A percentile compares a stretch with the other conserved stretches of the same genome.
Evolutionary conservation across 1,140 invertebrate genomes (phyloP).

Genomic region (Panagrolaimus sp.): DNA sequence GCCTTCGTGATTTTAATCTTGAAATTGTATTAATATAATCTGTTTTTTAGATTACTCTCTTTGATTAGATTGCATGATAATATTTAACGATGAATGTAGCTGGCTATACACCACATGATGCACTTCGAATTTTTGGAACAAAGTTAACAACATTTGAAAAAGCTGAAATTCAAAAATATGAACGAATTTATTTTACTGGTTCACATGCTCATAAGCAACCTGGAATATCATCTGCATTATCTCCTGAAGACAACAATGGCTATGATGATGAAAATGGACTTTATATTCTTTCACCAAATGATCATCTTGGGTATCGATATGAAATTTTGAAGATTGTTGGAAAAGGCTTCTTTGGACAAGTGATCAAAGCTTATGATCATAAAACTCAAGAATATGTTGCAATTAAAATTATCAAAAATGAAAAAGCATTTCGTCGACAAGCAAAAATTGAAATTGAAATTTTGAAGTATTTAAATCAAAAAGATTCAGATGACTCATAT

Average conservation of each 20-base stretch:
- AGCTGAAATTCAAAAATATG: conserved; percentile 57
- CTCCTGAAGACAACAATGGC: conserved; percentile 74
- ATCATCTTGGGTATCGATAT: conserved; percentile 94
- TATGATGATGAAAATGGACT: conserved; percentile 82
- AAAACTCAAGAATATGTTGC: conserved; percentile 62
- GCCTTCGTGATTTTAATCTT: too few relatives aligned
- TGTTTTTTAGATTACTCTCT: too few relatives aligned
- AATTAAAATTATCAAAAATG: conserved; percentile 69
- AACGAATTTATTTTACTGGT: conserved; percentile 56
- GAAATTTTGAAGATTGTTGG: conserved; percentile 95
- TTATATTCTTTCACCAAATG: conserved; percentile 92
- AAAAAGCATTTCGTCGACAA: conserved; percentile 94
- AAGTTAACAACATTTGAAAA: conserved; percentile 53
- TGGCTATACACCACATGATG: conserved; percentile 56
- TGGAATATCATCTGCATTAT: conserved; percentile 58
- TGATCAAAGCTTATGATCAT: conserved; percentile 63
- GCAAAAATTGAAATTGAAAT: conserved; percentile 97
- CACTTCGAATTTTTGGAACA: conserved; percentile 48
- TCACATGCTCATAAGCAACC: conserved; percentile 55
- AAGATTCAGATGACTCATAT: conserved; percentile 95
- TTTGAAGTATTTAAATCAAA: conserved; percentile 84
- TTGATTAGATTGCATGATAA: too few relatives aligned
- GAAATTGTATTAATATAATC: too few relatives aligned
- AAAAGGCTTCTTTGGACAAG: conserved; percentile 94
- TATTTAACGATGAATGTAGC: too few relatives aligned